A percentile compares a stretch with the other conserved stretches of the same genome.
phyloP scores from a whole-genome alignment of 2,888 invertebrate genomes.

The Hermaeophaga mercurialis region DNA sequence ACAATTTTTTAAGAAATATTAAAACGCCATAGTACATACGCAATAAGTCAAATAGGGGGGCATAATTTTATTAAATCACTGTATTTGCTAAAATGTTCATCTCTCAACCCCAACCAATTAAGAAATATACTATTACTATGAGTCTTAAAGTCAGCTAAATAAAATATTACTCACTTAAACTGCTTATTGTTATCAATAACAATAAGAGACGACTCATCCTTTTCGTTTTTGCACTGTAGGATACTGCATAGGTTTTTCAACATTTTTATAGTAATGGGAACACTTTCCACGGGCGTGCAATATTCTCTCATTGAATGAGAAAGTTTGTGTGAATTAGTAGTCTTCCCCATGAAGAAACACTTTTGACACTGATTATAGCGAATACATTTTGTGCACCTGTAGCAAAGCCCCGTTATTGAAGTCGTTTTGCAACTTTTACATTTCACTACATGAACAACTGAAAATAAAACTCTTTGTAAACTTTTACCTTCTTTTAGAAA shows the following conservation, averaged over 20 bases:
- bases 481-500: no score
- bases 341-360: constrained; percentile 69
- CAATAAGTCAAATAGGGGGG: no score
- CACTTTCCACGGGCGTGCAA: constrained; percentile 54
- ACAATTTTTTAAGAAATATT: no score
- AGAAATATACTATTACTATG: no score
- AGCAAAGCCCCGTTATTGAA: constrained; percentile 66
- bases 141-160: no score
- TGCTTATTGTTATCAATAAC: constrained; percentile 44
- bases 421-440: constrained; percentile 66
- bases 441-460: constrained; percentile 64
- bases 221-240: constrained; percentile 45
- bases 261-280: constrained; percentile 36
- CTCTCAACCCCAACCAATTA: no score
- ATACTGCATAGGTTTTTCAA: constrained; percentile 48
- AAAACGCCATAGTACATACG: no score
- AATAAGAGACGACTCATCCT: constrained; percentile 33
- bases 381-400: constrained; percentile 69
- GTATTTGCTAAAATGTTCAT: no score
- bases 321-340: constrained; percentile 66
- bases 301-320: constrained; percentile 71
- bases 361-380: constrained; percentile 70
- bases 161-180: constrained; percentile 55
- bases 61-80: no score
- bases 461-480: no score